phyloP scores from a whole-genome alignment of 2,113 vertebrate species.

The Lepisosteus osseus region DNA sequence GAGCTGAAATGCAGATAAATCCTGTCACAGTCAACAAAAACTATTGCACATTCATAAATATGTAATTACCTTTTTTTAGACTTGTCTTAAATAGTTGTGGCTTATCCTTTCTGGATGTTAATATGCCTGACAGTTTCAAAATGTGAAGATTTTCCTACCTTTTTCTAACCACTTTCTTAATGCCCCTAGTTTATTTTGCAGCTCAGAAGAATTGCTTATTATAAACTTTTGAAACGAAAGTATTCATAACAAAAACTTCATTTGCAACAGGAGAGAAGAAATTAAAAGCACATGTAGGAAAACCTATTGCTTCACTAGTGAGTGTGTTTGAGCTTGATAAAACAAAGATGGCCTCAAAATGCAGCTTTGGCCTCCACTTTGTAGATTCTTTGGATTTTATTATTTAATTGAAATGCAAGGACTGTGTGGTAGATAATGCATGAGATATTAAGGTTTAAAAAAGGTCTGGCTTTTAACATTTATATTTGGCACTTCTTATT shows the following conservation, averaged over 20 bases:
- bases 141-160: slow-evolving; percentile 1
- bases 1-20: too few relatives aligned
- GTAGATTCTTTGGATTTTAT: neutral
- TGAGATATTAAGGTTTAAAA: too few relatives aligned
- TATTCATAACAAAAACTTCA: neutral
- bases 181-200: neutral
- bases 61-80: too few relatives aligned
- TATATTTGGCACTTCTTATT: too few relatives aligned
- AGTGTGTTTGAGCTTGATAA: neutral
- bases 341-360: neutral
- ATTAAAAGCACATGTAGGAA: slow-evolving; percentile 1
- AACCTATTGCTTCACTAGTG: neutral
- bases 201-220: neutral
- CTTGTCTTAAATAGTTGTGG: neutral
- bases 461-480: too few relatives aligned
- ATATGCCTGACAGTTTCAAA: neutral
- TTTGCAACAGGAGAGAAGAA: slow-evolving; percentile 15
- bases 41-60: too few relatives aligned
- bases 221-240: neutral
- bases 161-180: neutral
- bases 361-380: neutral
- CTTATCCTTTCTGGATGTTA: slow-evolving; percentile 3
- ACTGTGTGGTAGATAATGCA: too few relatives aligned
- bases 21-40: too few relatives aligned
- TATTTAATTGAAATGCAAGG: too few relatives aligned